Evolutionary conservation across 2,113 vertebrate species (phyloP), one percentile per base, ranked within the genome.

Genomic region (Saguinus midas): DNA sequence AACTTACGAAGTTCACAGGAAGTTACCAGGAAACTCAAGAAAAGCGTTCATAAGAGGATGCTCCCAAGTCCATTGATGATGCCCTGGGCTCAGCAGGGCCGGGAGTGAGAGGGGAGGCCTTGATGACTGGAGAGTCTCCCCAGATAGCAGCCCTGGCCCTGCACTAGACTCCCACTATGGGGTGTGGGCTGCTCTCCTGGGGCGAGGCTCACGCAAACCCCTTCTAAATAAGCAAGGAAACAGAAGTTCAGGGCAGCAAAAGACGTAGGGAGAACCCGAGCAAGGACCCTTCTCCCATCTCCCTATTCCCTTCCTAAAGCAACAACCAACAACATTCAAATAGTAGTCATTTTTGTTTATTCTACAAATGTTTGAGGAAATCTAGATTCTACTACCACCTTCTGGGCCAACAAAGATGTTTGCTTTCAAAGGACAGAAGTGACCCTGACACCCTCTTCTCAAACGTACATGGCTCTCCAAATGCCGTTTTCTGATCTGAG

Each of bases 61-160:
- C n/a, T 4, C 9, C 52, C n/a, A 21, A 43, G 20, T 58, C 27
- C 12, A 37, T 1, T 8, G 12, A 21, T 0, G 1, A 32, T 8
- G 43, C 14, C 66, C 32, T 6, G 7, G 61, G 21, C 45, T 68
- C 13, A 1, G 43, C 27, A 64, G 27, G 7, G 1, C 82, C 8
- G 6, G 5, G 23, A 32, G 1, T 11, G 1, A 32, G 27, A 10
- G 16, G 16, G 5, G 45, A 9, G 37, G 55, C 4, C 7, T n/a
- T 7, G 4, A 23, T 55, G 25, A 50, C 3, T 7, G 0, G 70
- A 18, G 35, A 1, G 17, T 17, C 37, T 37, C 40, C 11, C 8
- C 32, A 32, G 45, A 40, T 2, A 25, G 57, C 0, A 61, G 66
- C 52, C 64, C 35, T 14, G 52, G 10, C 85, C 25, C 87, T 37